Percentiles rank a stretch among this genome's conserved stretches.
Conservation (phyloP, 2,888 invertebrate genomes). For the Himalopsyche kuldschensis region DNA sequence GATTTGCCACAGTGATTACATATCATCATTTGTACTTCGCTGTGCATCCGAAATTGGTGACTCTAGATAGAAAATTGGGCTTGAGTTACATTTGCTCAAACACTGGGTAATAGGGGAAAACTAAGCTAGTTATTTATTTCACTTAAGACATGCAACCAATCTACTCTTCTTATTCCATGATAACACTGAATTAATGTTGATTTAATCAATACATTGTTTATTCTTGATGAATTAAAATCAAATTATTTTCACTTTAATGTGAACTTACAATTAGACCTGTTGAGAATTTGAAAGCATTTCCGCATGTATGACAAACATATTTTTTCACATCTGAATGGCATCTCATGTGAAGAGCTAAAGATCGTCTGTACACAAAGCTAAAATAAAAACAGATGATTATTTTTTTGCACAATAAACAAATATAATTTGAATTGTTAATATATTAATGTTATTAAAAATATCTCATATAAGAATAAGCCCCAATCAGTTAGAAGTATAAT, state of each 20-base stretch:
- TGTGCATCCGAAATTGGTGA: constrained; percentile 30
- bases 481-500: too few species aligned
- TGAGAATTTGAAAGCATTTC: constrained; percentile 22
- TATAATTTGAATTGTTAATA: too few species aligned
- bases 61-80: constrained; percentile 19
- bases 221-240: too few species aligned
- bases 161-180: background rate
- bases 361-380: constrained; percentile 28
- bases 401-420: too few species aligned
- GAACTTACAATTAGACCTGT: constrained; percentile 29
- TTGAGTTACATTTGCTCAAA: too few species aligned
- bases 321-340: constrained; percentile 30
- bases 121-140: too few species aligned
- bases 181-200: too few species aligned
- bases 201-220: too few species aligned
- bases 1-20: constrained; percentile 33
- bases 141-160: background rate
- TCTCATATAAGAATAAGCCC: too few species aligned
- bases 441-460: too few species aligned
- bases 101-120: too few species aligned
- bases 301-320: constrained; percentile 32
- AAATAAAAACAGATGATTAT: background rate
- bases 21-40: constrained; percentile 7
- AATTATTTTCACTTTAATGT: background rate
- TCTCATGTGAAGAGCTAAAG: constrained; percentile 22